Evolutionary conservation across 92 coral and sea anemone species (phyloP).

Genomic region (Umimayanthus kanabou): DNA sequence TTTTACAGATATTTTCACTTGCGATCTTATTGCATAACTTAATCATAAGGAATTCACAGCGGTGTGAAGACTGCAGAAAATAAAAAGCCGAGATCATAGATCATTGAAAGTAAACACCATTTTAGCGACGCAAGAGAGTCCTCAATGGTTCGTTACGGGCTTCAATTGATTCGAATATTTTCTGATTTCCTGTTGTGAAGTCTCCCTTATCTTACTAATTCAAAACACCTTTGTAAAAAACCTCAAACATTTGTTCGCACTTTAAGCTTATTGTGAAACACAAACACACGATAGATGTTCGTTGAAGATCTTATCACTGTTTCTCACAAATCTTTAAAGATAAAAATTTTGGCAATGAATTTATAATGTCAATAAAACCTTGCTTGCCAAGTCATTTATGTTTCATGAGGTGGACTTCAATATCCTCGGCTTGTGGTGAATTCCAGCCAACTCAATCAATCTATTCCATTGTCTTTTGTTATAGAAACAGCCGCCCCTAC

Average conservation of each 20-base stretch:
- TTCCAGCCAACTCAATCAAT: slow-evolving; percentile 12
- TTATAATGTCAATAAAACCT: not conserved
- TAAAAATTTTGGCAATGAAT: not conserved
- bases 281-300: not conserved
- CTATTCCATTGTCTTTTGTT: slow-evolving; percentile 32
- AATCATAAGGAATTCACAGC: slow-evolving; percentile 4
- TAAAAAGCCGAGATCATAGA: not conserved
- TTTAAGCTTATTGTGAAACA: not conserved
- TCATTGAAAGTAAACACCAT: not conserved
- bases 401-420: slow-evolving; percentile 26
- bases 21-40: not conserved
- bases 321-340: not conserved
- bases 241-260: not conserved
- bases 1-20: not conserved
- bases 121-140: not conserved
- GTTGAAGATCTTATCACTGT: not conserved
- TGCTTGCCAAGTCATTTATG: slow-evolving; percentile 14
- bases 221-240: not conserved
- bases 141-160: not conserved
- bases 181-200: slow-evolving; percentile 10
- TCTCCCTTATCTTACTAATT: not conserved
- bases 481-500: slow-evolving; percentile 3
- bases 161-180: not conserved
- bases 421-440: slow-evolving; percentile 8
- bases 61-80: not conserved